These are phyloP conservation scores for Lanistes nyassanus DNA, from an alignment of 1,140 invertebrate species.

Conservation along the genomic window DNA sequence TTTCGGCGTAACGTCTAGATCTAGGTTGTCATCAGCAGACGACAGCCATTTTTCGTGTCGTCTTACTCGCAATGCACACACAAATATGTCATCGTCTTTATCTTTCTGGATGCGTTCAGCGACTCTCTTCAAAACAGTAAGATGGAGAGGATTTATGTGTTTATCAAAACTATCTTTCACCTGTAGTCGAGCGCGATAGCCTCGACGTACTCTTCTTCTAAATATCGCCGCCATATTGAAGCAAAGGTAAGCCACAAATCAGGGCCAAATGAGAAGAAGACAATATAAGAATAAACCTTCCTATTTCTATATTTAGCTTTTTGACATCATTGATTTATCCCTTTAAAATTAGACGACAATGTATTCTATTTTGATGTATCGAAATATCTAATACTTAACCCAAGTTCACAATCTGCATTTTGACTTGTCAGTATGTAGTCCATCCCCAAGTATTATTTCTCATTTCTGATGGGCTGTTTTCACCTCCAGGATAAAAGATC, in stretches of 20 bases:
- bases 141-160: constrained; percentile 34
- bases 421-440: too few relatives aligned
- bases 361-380: too few relatives aligned
- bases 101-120: constrained; percentile 23
- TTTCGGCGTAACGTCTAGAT: constrained; percentile 1
- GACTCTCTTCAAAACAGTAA: constrained; percentile 25
- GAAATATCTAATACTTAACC: too few relatives aligned
- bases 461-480: too few relatives aligned
- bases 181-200: constrained; percentile 12
- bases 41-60: constrained; percentile 12
- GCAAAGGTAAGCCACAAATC: background rate
- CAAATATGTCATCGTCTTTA: constrained; percentile 31
- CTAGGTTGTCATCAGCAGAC: background rate
- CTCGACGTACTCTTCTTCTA: constrained; percentile 12
- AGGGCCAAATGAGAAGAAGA: too few relatives aligned
- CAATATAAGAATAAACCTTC: too few relatives aligned
- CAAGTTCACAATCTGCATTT: too few relatives aligned
- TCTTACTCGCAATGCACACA: constrained; percentile 31
- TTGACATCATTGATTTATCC: too few relatives aligned
- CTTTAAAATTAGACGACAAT: too few relatives aligned
- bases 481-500: too few relatives aligned
- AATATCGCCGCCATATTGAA: constrained; percentile 8
- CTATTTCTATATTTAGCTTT: too few relatives aligned
- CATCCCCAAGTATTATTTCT: too few relatives aligned
- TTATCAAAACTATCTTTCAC: constrained; percentile 14